phyloP scores from a whole-genome alignment of 2,797 vertebrate species.

The Phataginus tetradactyla region DNA sequence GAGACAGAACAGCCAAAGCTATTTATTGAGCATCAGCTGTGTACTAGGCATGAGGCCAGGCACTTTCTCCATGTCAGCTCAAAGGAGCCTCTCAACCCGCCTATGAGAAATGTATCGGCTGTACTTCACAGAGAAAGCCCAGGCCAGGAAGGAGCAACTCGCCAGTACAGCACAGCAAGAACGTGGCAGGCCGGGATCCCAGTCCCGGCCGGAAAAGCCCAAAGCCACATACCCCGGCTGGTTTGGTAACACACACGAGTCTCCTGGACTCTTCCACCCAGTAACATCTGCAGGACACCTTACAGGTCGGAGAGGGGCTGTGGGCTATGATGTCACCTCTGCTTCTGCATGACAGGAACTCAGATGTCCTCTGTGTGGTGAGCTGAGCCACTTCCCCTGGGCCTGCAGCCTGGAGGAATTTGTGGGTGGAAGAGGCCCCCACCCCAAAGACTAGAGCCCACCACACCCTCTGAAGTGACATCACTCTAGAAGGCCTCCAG shows the following conservation, averaged over 20 bases:
- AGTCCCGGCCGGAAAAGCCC: not conserved
- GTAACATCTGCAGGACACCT: not conserved
- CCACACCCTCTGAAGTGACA: not conserved
- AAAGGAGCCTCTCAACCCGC: not conserved
- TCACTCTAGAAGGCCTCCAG: slow-evolving; percentile 49
- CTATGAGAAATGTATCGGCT: not conserved
- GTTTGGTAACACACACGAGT: not conserved
- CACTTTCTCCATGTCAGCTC: not conserved
- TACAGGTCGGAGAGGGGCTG: not conserved
- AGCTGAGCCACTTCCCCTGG: not conserved
- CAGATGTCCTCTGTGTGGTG: not conserved
- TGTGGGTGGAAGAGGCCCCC: not conserved
- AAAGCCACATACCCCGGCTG: not conserved
- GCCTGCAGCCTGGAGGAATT: not conserved
- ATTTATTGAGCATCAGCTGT: not conserved
- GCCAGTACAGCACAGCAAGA: not conserved
- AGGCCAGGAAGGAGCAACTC: not conserved
- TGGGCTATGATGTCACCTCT: not conserved
- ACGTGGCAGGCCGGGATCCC: not conserved
- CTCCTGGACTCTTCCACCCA: not conserved
- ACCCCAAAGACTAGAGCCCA: not conserved
- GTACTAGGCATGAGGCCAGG: no score
- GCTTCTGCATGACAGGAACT: not conserved
- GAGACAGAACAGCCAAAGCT: not conserved
- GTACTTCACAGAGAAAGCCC: not conserved